A percentile compares a stretch with the other conserved stretches of the same genome.
Conservation (phyloP, 2,888 invertebrate species). For the Syritta pipiens region DNA sequence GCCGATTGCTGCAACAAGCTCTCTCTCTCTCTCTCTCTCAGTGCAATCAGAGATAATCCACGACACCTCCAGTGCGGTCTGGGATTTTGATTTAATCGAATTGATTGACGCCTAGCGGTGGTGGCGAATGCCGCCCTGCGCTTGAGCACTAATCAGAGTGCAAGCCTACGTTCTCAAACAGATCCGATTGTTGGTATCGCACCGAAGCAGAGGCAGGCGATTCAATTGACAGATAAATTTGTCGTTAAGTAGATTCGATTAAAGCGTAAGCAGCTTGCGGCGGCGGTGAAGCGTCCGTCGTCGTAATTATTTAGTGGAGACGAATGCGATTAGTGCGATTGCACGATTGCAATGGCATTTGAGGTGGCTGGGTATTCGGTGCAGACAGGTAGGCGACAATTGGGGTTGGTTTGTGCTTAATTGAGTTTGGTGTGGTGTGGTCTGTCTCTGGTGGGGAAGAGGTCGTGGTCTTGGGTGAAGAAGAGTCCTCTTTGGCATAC, state of each 20-base stretch:
- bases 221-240: slow-evolving; percentile 24
- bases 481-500: too few species aligned
- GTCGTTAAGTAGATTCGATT: slow-evolving; percentile 37
- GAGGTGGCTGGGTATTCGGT: too few species aligned
- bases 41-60: too few species aligned
- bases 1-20: background rate
- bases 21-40: too few species aligned
- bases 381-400: too few species aligned
- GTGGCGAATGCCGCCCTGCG: background rate
- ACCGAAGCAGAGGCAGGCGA: slow-evolving; percentile 15
- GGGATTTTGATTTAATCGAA: slow-evolving; percentile 37
- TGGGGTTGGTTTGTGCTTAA: too few species aligned
- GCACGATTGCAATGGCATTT: too few species aligned
- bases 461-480: too few species aligned
- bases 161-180: slow-evolving; percentile 4
- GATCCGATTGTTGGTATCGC: slow-evolving; percentile 37
- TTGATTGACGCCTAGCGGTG: slow-evolving; percentile 42
- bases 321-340: too few species aligned
- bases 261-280: background rate
- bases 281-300: background rate
- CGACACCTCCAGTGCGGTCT: slow-evolving; percentile 32
- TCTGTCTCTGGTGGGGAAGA: too few species aligned
- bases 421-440: too few species aligned
- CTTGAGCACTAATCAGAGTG: slow-evolving; percentile 21
- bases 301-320: too few species aligned